These are phyloP conservation scores for Clytia hemisphaerica DNA, from an alignment of 30 jellyfish, hydroid and myxozoan species.

Conservation along the genomic window DNA sequence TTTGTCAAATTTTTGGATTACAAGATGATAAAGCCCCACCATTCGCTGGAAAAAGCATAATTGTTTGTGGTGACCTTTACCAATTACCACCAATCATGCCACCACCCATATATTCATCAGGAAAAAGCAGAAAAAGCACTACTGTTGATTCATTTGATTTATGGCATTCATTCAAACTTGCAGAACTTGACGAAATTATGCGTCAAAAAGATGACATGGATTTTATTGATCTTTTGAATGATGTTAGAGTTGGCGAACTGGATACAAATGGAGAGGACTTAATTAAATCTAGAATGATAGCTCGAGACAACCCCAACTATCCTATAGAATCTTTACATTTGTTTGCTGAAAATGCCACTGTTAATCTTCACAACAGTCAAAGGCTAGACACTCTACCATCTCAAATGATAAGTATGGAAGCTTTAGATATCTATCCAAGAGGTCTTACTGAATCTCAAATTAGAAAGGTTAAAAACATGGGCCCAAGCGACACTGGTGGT, in stretches of 20 bases:
- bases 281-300: constrained; percentile 7
- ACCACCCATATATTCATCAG: constrained; percentile 2
- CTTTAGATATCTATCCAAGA: constrained; percentile 19
- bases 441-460: constrained; percentile 1
- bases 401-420: background rate
- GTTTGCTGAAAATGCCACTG: constrained; percentile 33
- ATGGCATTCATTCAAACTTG: background rate
- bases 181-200: constrained; percentile 19
- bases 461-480: background rate
- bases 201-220: constrained; percentile 6
- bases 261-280: background rate
- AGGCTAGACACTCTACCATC: constrained; percentile 1
- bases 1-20: constrained; percentile 16
- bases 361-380: background rate
- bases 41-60: constrained; percentile 13
- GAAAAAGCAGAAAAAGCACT: background rate
- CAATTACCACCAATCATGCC: constrained; percentile 21
- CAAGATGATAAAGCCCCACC: background rate
- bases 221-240: constrained; percentile 14
- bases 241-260: background rate
- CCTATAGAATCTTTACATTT: constrained; percentile 5
- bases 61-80: constrained; percentile 20
- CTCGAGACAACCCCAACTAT: background rate
- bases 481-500: constrained; percentile 29
- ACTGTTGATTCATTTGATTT: background rate